Percentiles rank a stretch among this genome's conserved stretches.
phyloP scores from a whole-genome alignment of 2,113 vertebrate genomes.

The Ceuthmochares aereus region DNA sequence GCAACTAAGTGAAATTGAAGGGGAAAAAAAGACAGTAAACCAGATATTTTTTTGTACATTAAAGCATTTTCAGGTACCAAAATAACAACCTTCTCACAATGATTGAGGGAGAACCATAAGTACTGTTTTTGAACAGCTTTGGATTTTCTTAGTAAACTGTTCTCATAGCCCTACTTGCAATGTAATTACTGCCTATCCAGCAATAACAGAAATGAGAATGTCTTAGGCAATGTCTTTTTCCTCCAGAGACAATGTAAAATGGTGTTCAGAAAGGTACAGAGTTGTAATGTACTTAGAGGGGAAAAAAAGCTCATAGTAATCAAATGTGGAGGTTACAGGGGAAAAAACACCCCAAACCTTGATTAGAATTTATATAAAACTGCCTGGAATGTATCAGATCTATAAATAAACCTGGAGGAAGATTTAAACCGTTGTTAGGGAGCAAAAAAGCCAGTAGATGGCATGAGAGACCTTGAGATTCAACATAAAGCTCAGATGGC shows the following conservation, averaged over 20 bases:
- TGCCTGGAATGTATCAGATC: not conserved
- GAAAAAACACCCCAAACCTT: not conserved
- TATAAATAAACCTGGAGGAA: not conserved
- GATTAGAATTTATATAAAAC: conserved; percentile 5
- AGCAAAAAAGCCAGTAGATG: conserved; percentile 75
- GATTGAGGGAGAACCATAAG: not conserved
- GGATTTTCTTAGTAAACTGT: conserved; percentile 14
- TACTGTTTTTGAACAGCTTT: conserved; percentile 3
- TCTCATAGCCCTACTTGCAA: not conserved
- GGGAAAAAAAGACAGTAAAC: not conserved
- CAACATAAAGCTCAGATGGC: not conserved
- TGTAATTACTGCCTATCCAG: conserved; percentile 39
- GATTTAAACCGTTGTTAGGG: not conserved
- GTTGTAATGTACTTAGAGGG: not conserved
- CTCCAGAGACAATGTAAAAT: not conserved
- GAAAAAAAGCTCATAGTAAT: not conserved
- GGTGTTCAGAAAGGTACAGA: not conserved
- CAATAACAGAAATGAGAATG: conserved; percentile 32
- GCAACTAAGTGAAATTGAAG: not conserved
- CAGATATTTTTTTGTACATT: not conserved
- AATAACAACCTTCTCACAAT: not conserved
- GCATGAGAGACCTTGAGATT: conserved; percentile 65
- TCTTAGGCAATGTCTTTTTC: not conserved
- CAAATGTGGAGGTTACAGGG: not conserved
- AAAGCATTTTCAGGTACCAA: not conserved